Percentiles rank a stretch among this genome's conserved stretches.
These are phyloP conservation scores for Takifugu flavidus DNA, from an alignment of 2,113 vertebrate species.

Conservation along the genomic window DNA sequence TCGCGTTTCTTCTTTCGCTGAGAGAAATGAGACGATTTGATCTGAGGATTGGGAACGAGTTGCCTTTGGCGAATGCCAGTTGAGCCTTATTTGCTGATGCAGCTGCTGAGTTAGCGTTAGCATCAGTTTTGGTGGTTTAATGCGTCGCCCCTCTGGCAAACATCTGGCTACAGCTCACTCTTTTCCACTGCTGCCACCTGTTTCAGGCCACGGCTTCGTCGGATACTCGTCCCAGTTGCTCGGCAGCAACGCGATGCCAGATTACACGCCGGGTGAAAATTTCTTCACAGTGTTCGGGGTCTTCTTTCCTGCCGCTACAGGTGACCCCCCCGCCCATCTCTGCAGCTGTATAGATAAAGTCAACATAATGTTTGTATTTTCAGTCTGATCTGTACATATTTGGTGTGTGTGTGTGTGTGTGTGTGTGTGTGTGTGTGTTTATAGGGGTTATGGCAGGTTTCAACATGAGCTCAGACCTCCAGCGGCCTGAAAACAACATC, in stretches of 20 bases:
- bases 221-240: conserved; percentile 85
- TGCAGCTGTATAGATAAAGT: neutral
- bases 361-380: neutral
- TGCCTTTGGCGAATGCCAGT: no score
- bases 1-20: neutral
- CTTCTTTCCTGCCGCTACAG: conserved; percentile 96
- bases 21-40: no score
- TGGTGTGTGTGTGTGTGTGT: conserved; percentile 48
- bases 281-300: conserved; percentile 98
- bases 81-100: no score
- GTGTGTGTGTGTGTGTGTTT: conserved; percentile 42
- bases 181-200: conserved; percentile 10
- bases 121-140: no score
- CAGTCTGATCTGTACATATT: conserved; percentile 25
- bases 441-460: conserved; percentile 98
- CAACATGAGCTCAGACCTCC: conserved; percentile 97
- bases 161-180: no score
- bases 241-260: conserved; percentile 82
- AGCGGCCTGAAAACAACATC: conserved; percentile 85
- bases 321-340: conserved; percentile 59
- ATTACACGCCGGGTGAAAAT: conserved; percentile 87
- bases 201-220: conserved; percentile 85
- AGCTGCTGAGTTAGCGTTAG: no score
- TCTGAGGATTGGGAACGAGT: no score
- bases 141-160: no score